Conservation (phyloP, 1,140 invertebrate species). For the Drosophila kohkoa region DNA sequence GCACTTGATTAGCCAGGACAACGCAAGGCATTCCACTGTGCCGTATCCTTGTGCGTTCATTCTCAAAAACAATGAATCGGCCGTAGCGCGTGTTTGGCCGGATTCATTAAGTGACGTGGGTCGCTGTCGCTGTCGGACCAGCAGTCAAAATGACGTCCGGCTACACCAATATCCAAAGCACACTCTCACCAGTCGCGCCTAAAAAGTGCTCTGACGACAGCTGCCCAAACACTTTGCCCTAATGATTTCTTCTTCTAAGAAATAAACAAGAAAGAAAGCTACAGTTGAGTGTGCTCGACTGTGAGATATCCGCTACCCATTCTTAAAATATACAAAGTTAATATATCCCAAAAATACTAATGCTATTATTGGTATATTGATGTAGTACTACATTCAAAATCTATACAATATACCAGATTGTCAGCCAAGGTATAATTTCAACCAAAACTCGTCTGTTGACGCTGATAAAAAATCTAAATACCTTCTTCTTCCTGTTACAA, state of each 20-base stretch:
- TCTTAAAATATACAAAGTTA: too few relatives aligned
- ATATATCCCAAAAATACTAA: too few relatives aligned
- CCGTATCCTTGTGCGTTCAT: conserved; percentile 3
- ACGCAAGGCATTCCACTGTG: conserved; percentile 28
- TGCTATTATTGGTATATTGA: too few relatives aligned
- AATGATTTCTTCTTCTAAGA: conserved; percentile 49
- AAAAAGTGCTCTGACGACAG: conserved; percentile 52
- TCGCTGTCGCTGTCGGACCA: conserved; percentile 25
- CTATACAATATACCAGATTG: too few relatives aligned
- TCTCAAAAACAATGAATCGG: conserved; percentile 42
- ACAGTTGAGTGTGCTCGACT: too few relatives aligned
- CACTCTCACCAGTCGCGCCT: conserved; percentile 55
- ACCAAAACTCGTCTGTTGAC: too few relatives aligned
- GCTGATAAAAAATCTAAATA: too few relatives aligned
- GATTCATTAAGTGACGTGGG: conserved; percentile 68
- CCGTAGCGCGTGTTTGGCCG: conserved; percentile 28
- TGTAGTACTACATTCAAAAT: too few relatives aligned
- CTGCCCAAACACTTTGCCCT: conserved; percentile 55
- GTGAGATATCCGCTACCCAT: too few relatives aligned
- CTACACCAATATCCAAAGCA: background rate
- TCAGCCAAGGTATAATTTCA: too few relatives aligned
- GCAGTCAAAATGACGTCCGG: conserved; percentile 15
- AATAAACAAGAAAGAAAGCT: background rate
- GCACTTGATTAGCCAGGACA: conserved; percentile 68
- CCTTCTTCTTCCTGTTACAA: too few relatives aligned